phyloP scores from a whole-genome alignment of 1,140 invertebrate species.

The Leptinotarsa lineolata region DNA sequence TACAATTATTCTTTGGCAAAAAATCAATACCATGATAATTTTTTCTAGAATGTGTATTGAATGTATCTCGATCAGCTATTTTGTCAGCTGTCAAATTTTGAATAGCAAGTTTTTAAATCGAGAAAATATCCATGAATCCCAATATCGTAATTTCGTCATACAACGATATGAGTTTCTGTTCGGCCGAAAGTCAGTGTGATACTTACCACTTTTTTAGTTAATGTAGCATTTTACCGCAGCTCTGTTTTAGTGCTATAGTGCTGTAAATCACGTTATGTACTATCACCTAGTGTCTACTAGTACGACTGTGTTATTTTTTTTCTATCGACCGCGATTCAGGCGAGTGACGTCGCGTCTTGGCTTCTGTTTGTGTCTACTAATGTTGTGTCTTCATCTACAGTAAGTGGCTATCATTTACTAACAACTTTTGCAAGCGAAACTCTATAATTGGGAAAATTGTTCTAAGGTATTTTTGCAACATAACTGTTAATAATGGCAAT shows the following conservation, averaged over 20 bases:
- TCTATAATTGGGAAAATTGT: no score
- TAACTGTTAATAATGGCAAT: no score
- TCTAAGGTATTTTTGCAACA: no score
- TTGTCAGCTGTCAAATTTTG: no score
- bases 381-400: constrained; percentile 54
- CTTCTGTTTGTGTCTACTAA: constrained; percentile 55
- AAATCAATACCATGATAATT: no score
- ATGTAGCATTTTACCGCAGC: constrained; percentile 30
- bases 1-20: no score
- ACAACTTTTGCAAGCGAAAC: constrained; percentile 26
- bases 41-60: no score
- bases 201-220: constrained; percentile 34
- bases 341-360: constrained; percentile 45
- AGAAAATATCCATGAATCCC: constrained; percentile 10
- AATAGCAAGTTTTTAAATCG: neutral
- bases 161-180: constrained; percentile 19
- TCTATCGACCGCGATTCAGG: constrained; percentile 34
- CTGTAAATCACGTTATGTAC: constrained; percentile 42
- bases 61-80: no score
- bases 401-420: constrained; percentile 52
- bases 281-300: constrained; percentile 47
- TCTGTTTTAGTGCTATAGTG: constrained; percentile 46
- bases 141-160: no score
- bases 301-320: constrained; percentile 38
- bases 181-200: constrained; percentile 7